These are phyloP conservation scores for Drosophila gaucha DNA, from an alignment of 2,888 invertebrate genomes.

Conservation along the genomic window DNA sequence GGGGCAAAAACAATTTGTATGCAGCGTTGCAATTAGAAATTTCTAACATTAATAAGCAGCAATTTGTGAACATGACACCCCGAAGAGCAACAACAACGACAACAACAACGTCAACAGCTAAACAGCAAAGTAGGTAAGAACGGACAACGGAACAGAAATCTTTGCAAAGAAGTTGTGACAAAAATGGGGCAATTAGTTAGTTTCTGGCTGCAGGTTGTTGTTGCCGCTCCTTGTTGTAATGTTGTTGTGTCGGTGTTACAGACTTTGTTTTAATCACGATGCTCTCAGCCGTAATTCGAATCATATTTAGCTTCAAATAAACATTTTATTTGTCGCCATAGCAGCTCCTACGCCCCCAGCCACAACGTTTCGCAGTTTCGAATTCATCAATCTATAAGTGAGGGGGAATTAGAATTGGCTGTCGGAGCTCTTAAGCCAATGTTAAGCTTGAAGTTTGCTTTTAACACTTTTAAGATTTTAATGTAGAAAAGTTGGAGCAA, in stretches of 20 bases:
- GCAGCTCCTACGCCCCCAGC: slow-evolving; percentile 12
- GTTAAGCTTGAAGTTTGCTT: slow-evolving; percentile 26
- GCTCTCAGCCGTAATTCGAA: slow-evolving; percentile 7
- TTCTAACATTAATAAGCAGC: slow-evolving; percentile 77
- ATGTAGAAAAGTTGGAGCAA: slow-evolving; percentile 1
- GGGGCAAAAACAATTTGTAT: slow-evolving; percentile 62
- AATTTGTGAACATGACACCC: slow-evolving; percentile 74
- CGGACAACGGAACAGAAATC: slow-evolving; percentile 11
- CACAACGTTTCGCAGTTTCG: neutral
- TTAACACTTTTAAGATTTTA: slow-evolving; percentile 25
- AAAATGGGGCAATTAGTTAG: slow-evolving; percentile 56
- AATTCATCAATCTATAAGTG: slow-evolving; percentile 48
- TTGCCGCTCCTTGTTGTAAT: neutral
- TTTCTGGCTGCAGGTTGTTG: slow-evolving; percentile 4
- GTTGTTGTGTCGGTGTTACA: neutral
- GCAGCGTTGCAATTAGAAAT: slow-evolving; percentile 74
- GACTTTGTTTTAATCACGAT: neutral
- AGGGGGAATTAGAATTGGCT: slow-evolving; percentile 12
- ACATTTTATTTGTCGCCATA: slow-evolving; percentile 39
- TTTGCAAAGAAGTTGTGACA: slow-evolving; percentile 38
- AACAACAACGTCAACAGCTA: slow-evolving; percentile 3
- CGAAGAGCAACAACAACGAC: slow-evolving; percentile 9
- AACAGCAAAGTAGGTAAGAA: neutral
- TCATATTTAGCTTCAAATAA: slow-evolving; percentile 18
- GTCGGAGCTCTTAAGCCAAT: slow-evolving; percentile 12